Conservation (phyloP, 1,140 invertebrate species). For the Psix sp. region DNA sequence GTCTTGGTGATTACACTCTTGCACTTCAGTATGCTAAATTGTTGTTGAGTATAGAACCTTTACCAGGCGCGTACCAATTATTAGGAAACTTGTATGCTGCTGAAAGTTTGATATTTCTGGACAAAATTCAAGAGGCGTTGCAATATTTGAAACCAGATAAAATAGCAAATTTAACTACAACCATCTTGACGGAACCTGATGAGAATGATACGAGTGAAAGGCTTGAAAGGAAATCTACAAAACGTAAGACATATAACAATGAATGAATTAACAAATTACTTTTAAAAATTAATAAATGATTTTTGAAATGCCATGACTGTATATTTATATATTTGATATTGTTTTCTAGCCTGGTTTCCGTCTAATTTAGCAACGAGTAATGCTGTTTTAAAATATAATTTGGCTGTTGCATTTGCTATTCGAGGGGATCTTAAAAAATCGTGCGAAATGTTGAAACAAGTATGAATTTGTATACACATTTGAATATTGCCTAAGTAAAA, state of each 20-base stretch:
- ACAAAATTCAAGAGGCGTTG: conserved; percentile 89
- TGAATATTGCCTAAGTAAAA: too few relatives aligned
- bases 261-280: conserved; percentile 4
- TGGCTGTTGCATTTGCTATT: conserved; percentile 86
- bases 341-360: conserved; percentile 82
- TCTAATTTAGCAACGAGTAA: conserved; percentile 81
- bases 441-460: conserved; percentile 81
- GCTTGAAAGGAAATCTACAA: conserved; percentile 67
- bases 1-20: conserved; percentile 89
- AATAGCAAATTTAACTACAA: conserved; percentile 80
- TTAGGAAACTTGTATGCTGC: conserved; percentile 92
- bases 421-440: conserved; percentile 87
- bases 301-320: neutral
- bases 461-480: conserved; percentile 56
- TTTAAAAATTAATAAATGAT: neutral
- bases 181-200: conserved; percentile 66
- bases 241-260: conserved; percentile 68
- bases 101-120: conserved; percentile 90
- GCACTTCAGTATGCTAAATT: conserved; percentile 87
- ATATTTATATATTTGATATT: conserved; percentile 3
- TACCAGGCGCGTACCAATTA: conserved; percentile 84
- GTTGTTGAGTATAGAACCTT: conserved; percentile 81
- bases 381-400: conserved; percentile 86
- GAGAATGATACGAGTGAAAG: conserved; percentile 69
- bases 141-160: conserved; percentile 89